phyloP scores from a whole-genome alignment of 2,797 vertebrate species.

The Acipenser oxyrinchus region DNA sequence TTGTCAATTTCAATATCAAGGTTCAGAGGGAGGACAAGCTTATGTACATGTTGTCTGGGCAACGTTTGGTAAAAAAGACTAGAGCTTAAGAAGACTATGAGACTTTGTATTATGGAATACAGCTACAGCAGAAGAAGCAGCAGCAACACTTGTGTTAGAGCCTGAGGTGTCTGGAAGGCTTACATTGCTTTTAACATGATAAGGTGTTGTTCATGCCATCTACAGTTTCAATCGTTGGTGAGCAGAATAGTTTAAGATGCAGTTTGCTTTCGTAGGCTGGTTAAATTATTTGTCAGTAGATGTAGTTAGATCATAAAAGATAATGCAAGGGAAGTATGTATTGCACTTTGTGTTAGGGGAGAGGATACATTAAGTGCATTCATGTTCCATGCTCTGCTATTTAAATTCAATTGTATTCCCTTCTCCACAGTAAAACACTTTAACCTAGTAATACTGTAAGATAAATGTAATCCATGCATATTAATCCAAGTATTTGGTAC shows the following conservation, averaged over 20 bases:
- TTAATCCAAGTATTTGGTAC: too few species aligned
- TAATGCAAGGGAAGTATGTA: too few species aligned
- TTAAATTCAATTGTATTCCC: too few species aligned
- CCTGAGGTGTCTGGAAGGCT: not conserved
- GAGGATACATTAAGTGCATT: too few species aligned
- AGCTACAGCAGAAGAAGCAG: slow-evolving; percentile 12
- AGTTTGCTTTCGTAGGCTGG: not conserved
- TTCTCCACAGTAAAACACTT: too few species aligned
- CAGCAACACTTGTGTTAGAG: not conserved
- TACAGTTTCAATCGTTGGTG: slow-evolving; percentile 34
- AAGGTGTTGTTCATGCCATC: slow-evolving; percentile 24
- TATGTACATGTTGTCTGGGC: slow-evolving; percentile 50
- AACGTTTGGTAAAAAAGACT: slow-evolving; percentile 39
- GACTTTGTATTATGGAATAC: slow-evolving; percentile 44
- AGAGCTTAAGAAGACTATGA: not conserved
- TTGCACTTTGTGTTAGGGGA: too few species aligned
- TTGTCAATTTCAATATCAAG: slow-evolving; percentile 44
- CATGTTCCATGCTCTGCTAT: too few species aligned
- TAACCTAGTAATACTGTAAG: too few species aligned
- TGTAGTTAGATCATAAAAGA: too few species aligned
- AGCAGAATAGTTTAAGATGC: not conserved
- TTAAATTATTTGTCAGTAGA: too few species aligned
- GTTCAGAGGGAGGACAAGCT: slow-evolving; percentile 66
- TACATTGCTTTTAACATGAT: slow-evolving; percentile 11
- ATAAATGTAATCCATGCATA: too few species aligned